phyloP scores from a whole-genome alignment of 2,888 invertebrate species.

The Anodontia alba region DNA sequence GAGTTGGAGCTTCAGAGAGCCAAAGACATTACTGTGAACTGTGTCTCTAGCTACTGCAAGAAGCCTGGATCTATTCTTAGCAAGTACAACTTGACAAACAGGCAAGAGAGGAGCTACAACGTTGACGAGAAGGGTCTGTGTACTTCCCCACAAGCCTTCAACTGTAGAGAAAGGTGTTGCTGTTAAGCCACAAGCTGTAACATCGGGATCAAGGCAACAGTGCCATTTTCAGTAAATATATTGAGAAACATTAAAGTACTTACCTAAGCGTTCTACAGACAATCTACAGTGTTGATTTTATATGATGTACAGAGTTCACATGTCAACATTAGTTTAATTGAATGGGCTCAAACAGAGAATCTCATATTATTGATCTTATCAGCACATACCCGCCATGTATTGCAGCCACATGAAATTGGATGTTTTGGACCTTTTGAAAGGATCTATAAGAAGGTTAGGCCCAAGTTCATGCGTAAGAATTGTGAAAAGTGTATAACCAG shows the following conservation, averaged over 20 bases:
- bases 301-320: not conserved
- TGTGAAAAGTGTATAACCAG: too few species aligned
- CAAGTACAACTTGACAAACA: not conserved
- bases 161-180: not conserved
- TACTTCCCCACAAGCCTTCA: not conserved
- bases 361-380: not conserved
- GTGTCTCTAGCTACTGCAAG: not conserved
- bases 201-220: not conserved
- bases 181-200: not conserved
- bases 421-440: too few species aligned
- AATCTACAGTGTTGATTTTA: not conserved
- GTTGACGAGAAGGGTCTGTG: not conserved
- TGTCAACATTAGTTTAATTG: not conserved
- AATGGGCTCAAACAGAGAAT: not conserved
- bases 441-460: too few species aligned
- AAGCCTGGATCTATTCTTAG: not conserved
- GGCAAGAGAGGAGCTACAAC: not conserved
- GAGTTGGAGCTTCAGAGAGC: not conserved
- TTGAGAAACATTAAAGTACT: not conserved
- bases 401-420: not conserved
- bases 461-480: too few species aligned
- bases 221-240: not conserved
- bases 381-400: not conserved
- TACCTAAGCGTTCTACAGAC: not conserved
- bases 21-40: not conserved